Percentiles rank a stretch among this genome's conserved stretches.
These are phyloP conservation scores for Neopipo cinnamomea DNA, from an alignment of 2,113 vertebrate genomes.

Conservation along the genomic window DNA sequence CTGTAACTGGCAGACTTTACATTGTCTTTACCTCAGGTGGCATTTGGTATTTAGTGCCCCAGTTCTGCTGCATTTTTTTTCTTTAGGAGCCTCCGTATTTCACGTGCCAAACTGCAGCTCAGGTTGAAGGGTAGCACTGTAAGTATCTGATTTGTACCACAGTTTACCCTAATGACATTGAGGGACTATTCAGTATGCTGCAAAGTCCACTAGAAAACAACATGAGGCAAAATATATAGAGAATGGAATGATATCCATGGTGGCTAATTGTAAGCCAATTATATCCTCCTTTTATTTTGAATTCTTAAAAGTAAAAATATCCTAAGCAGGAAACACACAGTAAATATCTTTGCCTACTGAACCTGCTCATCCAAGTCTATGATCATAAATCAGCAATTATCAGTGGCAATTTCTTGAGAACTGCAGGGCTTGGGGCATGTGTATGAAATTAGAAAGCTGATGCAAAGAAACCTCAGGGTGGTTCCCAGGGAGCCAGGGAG, in stretches of 20 bases:
- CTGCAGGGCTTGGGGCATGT: not conserved
- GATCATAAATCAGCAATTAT: conserved; percentile 13
- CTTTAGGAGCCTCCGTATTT: not conserved
- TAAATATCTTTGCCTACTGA: not conserved
- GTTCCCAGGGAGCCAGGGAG: not conserved
- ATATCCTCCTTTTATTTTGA: not conserved
- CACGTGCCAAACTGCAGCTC: not conserved
- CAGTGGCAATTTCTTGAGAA: not conserved
- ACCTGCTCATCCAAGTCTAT: not conserved
- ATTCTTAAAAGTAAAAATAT: not conserved
- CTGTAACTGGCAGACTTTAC: no score
- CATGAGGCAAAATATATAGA: not conserved
- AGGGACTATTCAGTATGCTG: not conserved
- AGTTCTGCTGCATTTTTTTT: no score
- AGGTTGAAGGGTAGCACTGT: not conserved
- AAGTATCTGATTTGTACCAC: not conserved
- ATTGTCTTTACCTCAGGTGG: no score
- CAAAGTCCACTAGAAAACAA: not conserved
- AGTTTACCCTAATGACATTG: not conserved
- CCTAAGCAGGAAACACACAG: not conserved
- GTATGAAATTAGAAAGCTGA: not conserved
- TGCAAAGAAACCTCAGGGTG: not conserved
- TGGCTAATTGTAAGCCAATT: not conserved
- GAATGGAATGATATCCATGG: not conserved
- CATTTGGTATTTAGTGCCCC: no score